Percentiles rank a stretch among this genome's conserved stretches.
phyloP scores from a whole-genome alignment of 2,888 invertebrate genomes.

The Hermodice carunculata region DNA sequence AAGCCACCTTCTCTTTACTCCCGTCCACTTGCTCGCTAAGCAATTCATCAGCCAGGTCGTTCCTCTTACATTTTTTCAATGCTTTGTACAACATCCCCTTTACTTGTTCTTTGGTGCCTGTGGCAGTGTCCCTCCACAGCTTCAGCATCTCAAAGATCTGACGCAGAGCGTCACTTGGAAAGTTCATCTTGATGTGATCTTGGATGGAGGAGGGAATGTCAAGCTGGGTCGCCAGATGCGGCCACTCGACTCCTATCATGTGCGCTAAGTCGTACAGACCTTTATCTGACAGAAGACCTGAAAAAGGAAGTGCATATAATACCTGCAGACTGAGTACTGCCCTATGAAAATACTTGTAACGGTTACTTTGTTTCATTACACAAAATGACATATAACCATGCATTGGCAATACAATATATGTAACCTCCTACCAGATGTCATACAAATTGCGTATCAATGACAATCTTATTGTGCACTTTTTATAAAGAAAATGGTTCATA shows the following conservation, averaged over 20 bases:
- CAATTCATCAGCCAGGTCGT: conserved; percentile 24
- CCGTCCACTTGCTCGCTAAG: conserved; percentile 24
- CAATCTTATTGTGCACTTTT: too few relatives aligned
- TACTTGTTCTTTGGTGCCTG: conserved; percentile 24
- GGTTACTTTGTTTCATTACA: too few relatives aligned
- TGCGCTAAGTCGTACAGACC: conserved; percentile 27
- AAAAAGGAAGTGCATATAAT: too few relatives aligned
- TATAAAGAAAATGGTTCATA: too few relatives aligned
- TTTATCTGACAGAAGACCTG: conserved; percentile 32
- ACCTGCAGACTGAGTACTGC: too few relatives aligned
- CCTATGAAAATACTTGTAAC: too few relatives aligned
- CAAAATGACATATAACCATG: too few relatives aligned
- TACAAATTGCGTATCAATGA: too few relatives aligned
- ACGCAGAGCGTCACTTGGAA: conserved; percentile 17
- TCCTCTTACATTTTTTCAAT: conserved; percentile 7
- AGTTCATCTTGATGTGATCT: conserved; percentile 26
- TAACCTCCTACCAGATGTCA: too few relatives aligned
- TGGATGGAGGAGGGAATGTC: conserved; percentile 16
- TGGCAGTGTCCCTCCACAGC: conserved; percentile 20
- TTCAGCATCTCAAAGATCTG: conserved; percentile 27
- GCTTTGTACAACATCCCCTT: conserved; percentile 20
- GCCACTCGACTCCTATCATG: conserved; percentile 29
- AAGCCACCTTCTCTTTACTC: conserved; percentile 18
- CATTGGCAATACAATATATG: too few relatives aligned
- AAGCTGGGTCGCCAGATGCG: conserved; percentile 25